Evolutionary conservation across 2,888 invertebrate species (phyloP).

Genomic region (Deilephila porcellus): DNA sequence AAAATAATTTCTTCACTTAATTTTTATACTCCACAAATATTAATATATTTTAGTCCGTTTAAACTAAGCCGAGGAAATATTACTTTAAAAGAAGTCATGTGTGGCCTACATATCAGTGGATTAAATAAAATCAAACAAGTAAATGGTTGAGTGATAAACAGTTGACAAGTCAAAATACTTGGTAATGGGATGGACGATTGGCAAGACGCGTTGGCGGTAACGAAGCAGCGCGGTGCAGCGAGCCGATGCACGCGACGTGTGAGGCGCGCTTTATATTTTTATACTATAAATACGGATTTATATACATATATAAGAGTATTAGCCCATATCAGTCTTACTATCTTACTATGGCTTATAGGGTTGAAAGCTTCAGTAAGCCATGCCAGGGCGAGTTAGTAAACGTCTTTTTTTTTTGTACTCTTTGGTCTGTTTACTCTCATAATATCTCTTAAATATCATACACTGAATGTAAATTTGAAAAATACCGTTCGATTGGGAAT

Average conservation of each 20-base stretch:
- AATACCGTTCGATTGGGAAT: background rate
- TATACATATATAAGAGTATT: no score
- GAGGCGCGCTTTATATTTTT: slow-evolving; percentile 49
- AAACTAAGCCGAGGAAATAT: background rate
- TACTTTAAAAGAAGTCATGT: slow-evolving; percentile 33
- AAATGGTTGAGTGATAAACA: slow-evolving; percentile 44
- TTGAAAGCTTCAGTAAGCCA: no score
- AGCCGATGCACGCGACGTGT: slow-evolving; percentile 42
- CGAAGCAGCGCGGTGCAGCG: slow-evolving; percentile 41
- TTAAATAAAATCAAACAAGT: slow-evolving; percentile 53
- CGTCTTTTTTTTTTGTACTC: no score
- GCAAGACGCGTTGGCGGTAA: slow-evolving; percentile 44
- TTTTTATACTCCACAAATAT: no score
- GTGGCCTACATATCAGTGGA: slow-evolving; percentile 48
- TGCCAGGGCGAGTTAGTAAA: no score
- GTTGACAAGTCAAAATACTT: slow-evolving; percentile 50
- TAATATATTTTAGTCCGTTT: no score
- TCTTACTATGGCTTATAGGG: no score
- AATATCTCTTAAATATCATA: no score
- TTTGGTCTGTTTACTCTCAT: no score
- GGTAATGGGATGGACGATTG: slow-evolving; percentile 56
- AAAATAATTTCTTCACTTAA: no score
- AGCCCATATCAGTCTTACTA: no score
- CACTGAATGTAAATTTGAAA: background rate
- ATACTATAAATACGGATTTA: slow-evolving; percentile 1